phyloP scores from a whole-genome alignment of 2,888 invertebrate genomes.

The Andrena camellia region DNA sequence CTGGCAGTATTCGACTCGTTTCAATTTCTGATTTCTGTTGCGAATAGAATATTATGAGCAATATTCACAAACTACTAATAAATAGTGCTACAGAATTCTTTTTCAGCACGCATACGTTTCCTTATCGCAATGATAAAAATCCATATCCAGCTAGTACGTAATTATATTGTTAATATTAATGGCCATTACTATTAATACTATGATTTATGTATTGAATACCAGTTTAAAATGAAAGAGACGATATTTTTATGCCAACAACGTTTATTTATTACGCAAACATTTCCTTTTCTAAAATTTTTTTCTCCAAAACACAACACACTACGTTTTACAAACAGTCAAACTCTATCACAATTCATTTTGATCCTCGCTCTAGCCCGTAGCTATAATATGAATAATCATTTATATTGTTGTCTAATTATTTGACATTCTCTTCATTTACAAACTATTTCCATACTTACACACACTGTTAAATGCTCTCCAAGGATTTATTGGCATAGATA shows the following conservation, averaged over 20 bases:
- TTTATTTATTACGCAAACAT: slow-evolving; percentile 36
- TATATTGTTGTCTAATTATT: neutral
- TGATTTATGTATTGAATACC: neutral
- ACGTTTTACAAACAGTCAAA: slow-evolving; percentile 21
- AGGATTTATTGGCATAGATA: slow-evolving; percentile 33
- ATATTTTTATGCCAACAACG: slow-evolving; percentile 22
- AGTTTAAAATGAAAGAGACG: neutral
- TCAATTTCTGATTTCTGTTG: no score
- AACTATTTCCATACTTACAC: slow-evolving; percentile 6
- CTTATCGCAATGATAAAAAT: neutral
- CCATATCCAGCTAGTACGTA: neutral
- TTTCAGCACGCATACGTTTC: no score
- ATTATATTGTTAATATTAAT: neutral
- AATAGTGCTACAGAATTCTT: no score
- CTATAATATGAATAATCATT: neutral
- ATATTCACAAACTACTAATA: no score
- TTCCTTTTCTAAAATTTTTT: slow-evolving; percentile 20
- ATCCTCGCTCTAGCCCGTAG: slow-evolving; percentile 6
- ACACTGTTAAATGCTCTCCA: slow-evolving; percentile 4
- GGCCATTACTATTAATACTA: neutral
- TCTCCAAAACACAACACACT: neutral
- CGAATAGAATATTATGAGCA: no score
- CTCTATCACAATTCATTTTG: slow-evolving; percentile 9
- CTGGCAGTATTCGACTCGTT: no score
- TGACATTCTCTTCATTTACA: neutral